Conservation (phyloP, 2,113 vertebrate species). For the Pygoscelis adeliae region DNA sequence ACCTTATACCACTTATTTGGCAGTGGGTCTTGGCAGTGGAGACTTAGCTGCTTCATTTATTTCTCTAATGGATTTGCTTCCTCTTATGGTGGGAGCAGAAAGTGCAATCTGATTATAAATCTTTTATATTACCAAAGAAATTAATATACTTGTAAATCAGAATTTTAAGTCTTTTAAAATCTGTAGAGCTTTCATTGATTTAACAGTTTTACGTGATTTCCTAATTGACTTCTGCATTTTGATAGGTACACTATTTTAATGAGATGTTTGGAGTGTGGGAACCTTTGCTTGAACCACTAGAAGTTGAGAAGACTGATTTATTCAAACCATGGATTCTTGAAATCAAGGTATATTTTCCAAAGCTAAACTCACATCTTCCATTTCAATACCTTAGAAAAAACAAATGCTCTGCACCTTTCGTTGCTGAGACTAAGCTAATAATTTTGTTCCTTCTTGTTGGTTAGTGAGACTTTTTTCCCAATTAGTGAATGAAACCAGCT, state of each 20-base stretch:
- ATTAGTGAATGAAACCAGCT: not conserved
- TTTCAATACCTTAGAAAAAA: not conserved
- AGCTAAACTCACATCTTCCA: not conserved
- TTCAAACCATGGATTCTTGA: conserved; percentile 91
- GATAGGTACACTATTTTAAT: conserved; percentile 93
- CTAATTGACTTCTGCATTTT: not conserved
- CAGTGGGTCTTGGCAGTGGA: not conserved
- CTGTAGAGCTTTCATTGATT: not conserved
- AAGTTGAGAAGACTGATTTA: conserved; percentile 87
- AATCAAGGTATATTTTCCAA: conserved; percentile 80
- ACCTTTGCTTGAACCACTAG: conserved; percentile 93
- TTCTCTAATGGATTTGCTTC: not conserved
- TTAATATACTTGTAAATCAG: not conserved
- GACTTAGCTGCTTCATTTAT: not conserved
- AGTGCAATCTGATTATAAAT: not conserved
- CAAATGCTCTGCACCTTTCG: not conserved
- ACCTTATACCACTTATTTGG: not conserved
- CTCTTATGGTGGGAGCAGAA: not conserved
- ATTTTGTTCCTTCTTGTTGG: not conserved
- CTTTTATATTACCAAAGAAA: not conserved
- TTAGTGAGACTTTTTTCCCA: not conserved
- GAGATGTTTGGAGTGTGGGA: conserved; percentile 97
- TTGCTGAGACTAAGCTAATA: not conserved
- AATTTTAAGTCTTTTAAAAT: not conserved
- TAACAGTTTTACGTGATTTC: not conserved